Base-by-base conservation (phyloP, 1,140 invertebrate genomes). In the Colletes gigas region DNA sequence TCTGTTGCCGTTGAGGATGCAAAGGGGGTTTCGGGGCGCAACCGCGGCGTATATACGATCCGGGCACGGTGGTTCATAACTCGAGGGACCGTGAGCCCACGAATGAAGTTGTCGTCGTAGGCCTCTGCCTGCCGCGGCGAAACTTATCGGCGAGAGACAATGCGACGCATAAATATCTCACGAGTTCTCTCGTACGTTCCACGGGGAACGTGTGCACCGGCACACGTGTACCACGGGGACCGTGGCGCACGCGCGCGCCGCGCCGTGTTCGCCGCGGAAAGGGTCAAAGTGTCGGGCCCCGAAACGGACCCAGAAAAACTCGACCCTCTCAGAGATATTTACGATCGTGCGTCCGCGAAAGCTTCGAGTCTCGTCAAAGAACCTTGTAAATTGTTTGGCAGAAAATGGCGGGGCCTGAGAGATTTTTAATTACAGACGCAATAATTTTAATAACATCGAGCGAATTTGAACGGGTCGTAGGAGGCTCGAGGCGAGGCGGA, bases 101-200 rank as follows among this genome's bases (percentile, higher is more conserved):
- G 68, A 71, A 78, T 78, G 76, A 78, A 78, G 76, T 78, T 78
- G 76, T 78, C 76, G 59, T 78, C 68, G 76, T 55, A 52, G 76
- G 57, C 76, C 57, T 78, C 76, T 68, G 62, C 76, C 67, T 71
- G 67, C 76, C 68, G 76, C 76, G 59, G 76, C 76, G 76, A 78
- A 69, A 78, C 76, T 78, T 78, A 78, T 78, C 76, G 76, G 76
- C 19, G 67, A 78, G 76, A 78, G 76, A 78, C 76, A 78, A 78
- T 78, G 76, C 76, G 76, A 78, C 76, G 76, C 76, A 78, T 78
- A 78, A 78, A 78, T 78, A 78, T 78, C 76, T 78, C 76, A 72
- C 76, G 76, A 78, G 47, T 21, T 41, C 57, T 10, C 66, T 44
- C 47, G 8, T 57, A 47, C 74, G 52, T 30, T 60, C 44, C 9